Percentiles rank a stretch among this genome's conserved stretches.
phyloP scores from a whole-genome alignment of 2,113 vertebrate genomes.

The Cyanistes caeruleus region DNA sequence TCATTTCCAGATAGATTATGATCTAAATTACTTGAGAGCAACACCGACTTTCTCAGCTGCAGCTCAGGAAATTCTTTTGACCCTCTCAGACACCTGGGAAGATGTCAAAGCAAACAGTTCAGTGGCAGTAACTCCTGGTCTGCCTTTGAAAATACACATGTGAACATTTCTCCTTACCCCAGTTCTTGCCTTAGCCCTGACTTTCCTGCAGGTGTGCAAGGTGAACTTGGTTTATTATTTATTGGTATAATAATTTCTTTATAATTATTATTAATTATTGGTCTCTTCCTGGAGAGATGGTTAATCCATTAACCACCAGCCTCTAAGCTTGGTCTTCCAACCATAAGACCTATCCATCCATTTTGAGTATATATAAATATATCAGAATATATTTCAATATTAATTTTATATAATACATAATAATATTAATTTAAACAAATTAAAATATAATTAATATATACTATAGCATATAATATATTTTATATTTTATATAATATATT shows the following conservation, averaged over 20 bases:
- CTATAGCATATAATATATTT: too few relatives aligned
- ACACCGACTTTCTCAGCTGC: neutral
- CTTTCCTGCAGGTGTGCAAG: neutral
- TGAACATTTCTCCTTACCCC: neutral
- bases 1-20: neutral
- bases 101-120: neutral
- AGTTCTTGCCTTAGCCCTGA: neutral
- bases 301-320: neutral
- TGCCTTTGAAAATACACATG: neutral
- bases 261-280: too few relatives aligned
- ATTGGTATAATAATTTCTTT: too few relatives aligned
- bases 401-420: too few relatives aligned
- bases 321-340: neutral
- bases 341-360: accelerated
- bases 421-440: too few relatives aligned
- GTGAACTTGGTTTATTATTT: neutral
- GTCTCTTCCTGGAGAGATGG: neutral
- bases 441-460: too few relatives aligned
- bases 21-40: neutral
- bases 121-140: neutral
- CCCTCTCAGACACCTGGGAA: neutral
- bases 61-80: neutral
- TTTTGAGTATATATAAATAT: too few relatives aligned
- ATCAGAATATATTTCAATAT: too few relatives aligned
- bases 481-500: too few relatives aligned